These are phyloP conservation scores for Chorisops tibialis DNA, from an alignment of 2,888 invertebrate species.

Conservation along the genomic window DNA sequence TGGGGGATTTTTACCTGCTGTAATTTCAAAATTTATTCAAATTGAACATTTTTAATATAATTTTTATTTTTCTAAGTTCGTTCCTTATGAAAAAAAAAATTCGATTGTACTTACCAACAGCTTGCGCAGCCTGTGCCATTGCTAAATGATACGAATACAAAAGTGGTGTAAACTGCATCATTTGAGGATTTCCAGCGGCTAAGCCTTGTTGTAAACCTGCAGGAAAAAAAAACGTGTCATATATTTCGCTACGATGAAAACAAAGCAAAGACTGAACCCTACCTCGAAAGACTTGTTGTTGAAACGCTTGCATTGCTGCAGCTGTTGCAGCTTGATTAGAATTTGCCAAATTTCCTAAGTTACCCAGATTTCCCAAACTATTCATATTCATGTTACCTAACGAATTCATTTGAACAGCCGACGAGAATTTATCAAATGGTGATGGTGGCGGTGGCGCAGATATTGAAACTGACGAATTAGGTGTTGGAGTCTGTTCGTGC, in stretches of 20 bases:
- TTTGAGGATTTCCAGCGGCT: slow-evolving; percentile 61
- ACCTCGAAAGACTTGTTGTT: slow-evolving; percentile 82
- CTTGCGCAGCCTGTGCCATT: slow-evolving; percentile 69
- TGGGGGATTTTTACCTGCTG: slow-evolving; percentile 46
- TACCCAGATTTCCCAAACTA: slow-evolving; percentile 44
- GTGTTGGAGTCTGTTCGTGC: slow-evolving; percentile 39
- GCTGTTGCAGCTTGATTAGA: slow-evolving; percentile 55
- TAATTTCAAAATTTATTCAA: slow-evolving; percentile 30
- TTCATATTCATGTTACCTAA: slow-evolving; percentile 46
- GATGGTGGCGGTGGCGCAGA: slow-evolving; percentile 45
- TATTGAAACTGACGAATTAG: slow-evolving; percentile 41
- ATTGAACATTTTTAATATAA: background rate
- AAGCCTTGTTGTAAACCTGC: slow-evolving; percentile 48
- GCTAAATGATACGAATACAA: slow-evolving; percentile 87
- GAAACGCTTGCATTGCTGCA: slow-evolving; percentile 78
- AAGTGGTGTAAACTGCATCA: slow-evolving; percentile 84
- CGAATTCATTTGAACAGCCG: slow-evolving; percentile 49
- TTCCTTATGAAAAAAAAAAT: background rate
- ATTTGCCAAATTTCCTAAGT: slow-evolving; percentile 44
- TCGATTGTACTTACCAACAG: slow-evolving; percentile 50
- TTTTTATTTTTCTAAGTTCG: too few relatives aligned
- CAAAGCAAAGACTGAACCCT: slow-evolving; percentile 32
- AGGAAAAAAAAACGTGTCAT: background rate
- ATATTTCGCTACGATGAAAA: background rate
- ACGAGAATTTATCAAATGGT: slow-evolving; percentile 52